phyloP scores from a whole-genome alignment of 1,140 invertebrate genomes.

The Brachystomella parvula region DNA sequence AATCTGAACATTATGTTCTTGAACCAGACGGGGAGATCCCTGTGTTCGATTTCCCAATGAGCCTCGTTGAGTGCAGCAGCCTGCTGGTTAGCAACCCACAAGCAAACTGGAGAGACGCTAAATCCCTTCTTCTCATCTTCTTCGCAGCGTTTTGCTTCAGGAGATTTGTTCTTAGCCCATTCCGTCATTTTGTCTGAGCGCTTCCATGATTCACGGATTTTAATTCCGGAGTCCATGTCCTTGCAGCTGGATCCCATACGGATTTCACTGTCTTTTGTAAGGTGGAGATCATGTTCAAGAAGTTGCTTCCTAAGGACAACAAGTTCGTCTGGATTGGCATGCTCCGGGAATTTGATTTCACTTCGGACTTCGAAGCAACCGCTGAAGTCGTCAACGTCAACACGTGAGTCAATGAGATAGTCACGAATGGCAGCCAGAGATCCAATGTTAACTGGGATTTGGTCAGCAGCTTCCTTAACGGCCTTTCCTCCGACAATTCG shows the following conservation, averaged over 20 bases:
- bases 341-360: slow-evolving; percentile 13
- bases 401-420: slow-evolving; percentile 15
- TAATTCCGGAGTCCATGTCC: slow-evolving; percentile 18
- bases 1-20: slow-evolving; percentile 13
- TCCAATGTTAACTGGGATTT: slow-evolving; percentile 11
- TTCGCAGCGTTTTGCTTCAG: slow-evolving; percentile 26
- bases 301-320: slow-evolving; percentile 26
- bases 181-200: slow-evolving; percentile 32
- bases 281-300: slow-evolving; percentile 20
- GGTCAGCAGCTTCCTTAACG: slow-evolving; percentile 25
- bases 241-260: slow-evolving; percentile 24
- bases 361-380: slow-evolving; percentile 23
- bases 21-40: slow-evolving; percentile 10
- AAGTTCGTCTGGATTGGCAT: slow-evolving; percentile 23
- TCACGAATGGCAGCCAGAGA: slow-evolving; percentile 26
- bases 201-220: slow-evolving; percentile 17
- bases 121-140: slow-evolving; percentile 32
- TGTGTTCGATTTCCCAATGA: slow-evolving; percentile 18
- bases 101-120: slow-evolving; percentile 29
- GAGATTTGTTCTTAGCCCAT: slow-evolving; percentile 31
- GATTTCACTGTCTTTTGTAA: slow-evolving; percentile 11
- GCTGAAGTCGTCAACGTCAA: slow-evolving; percentile 16
- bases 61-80: slow-evolving; percentile 31
- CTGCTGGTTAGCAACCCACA: slow-evolving; percentile 25
- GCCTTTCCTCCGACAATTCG: slow-evolving; percentile 24